These are phyloP conservation scores for Synergus umbraculus DNA, from an alignment of 2,888 invertebrate species.

Conservation along the genomic window DNA sequence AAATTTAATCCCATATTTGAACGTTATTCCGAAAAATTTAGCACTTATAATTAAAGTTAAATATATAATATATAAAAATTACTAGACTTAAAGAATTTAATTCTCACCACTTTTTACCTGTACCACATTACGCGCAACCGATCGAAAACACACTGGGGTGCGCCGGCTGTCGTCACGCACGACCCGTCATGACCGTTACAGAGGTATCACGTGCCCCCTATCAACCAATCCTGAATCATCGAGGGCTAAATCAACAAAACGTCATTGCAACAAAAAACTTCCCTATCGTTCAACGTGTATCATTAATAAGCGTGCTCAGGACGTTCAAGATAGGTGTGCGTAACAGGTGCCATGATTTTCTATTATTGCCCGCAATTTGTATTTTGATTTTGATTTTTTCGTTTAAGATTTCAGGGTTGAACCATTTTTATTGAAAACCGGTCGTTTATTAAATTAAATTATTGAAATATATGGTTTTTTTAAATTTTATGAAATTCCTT, in stretches of 20 bases:
- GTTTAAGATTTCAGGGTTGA: too few species aligned
- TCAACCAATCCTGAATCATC: slow-evolving; percentile 26
- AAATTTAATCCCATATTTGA: slow-evolving; percentile 28
- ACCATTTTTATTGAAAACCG: too few species aligned
- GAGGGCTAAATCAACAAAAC: slow-evolving; percentile 25
- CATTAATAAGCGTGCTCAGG: slow-evolving; percentile 7
- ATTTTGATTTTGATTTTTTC: neutral
- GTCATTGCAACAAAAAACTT: slow-evolving; percentile 23
- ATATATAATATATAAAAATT: neutral
- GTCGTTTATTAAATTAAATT: too few species aligned
- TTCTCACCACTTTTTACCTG: neutral
- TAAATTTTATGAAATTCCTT: too few species aligned
- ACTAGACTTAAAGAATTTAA: neutral
- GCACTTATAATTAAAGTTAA: neutral
- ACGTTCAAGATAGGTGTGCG: neutral
- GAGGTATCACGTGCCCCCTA: slow-evolving; percentile 33
- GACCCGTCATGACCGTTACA: slow-evolving; percentile 29
- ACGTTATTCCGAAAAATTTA: neutral
- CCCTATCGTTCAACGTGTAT: neutral
- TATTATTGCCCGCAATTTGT: neutral
- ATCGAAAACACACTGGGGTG: slow-evolving; percentile 36
- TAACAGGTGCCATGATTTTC: slow-evolving; percentile 27
- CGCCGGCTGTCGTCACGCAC: slow-evolving; percentile 38
- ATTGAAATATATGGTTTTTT: too few species aligned
- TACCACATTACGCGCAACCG: slow-evolving; percentile 23